Evolutionary conservation across 2,797 vertebrate species (phyloP).

Genomic region (Adelosebastes latens): DNA sequence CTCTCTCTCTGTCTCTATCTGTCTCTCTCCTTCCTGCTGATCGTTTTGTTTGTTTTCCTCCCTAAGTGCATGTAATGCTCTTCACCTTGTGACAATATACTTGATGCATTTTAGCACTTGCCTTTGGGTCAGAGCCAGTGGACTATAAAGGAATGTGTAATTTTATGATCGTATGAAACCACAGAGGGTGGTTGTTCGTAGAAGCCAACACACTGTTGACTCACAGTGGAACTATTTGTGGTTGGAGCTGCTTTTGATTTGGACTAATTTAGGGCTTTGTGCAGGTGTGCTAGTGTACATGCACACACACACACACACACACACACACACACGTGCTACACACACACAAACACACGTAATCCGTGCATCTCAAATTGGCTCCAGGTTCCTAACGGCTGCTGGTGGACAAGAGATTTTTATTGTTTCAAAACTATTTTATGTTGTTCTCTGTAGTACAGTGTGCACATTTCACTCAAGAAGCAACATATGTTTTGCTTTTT

Average conservation of each 20-base stretch:
- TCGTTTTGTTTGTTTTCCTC: constrained; percentile 27
- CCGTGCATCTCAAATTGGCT: constrained; percentile 1
- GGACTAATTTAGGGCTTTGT: constrained; percentile 46
- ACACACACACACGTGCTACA: background rate
- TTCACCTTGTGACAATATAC: constrained; percentile 29
- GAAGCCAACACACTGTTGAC: constrained; percentile 54
- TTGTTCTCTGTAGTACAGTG: constrained; percentile 16
- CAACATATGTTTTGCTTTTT: too few relatives aligned
- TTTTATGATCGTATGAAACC: constrained; percentile 67
- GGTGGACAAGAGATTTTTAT: constrained; percentile 27
- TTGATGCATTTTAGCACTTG: constrained; percentile 35
- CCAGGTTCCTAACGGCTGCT: constrained; percentile 35
- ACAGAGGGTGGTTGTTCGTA: constrained; percentile 52
- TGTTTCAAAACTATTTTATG: constrained; percentile 28
- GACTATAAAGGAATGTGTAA: constrained; percentile 61
- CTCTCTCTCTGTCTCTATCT: background rate
- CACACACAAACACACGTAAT: background rate
- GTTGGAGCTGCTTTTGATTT: constrained; percentile 74
- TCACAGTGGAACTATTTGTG: constrained; percentile 70
- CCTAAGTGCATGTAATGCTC: constrained; percentile 16
- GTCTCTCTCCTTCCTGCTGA: constrained; percentile 15
- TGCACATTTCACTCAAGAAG: background rate
- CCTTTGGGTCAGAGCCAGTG: constrained; percentile 46
- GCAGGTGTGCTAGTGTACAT: constrained; percentile 55
- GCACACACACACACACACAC: background rate